Base-by-base conservation (phyloP, 2,113 vertebrate species). In the Paraplagusia blochii region DNA sequence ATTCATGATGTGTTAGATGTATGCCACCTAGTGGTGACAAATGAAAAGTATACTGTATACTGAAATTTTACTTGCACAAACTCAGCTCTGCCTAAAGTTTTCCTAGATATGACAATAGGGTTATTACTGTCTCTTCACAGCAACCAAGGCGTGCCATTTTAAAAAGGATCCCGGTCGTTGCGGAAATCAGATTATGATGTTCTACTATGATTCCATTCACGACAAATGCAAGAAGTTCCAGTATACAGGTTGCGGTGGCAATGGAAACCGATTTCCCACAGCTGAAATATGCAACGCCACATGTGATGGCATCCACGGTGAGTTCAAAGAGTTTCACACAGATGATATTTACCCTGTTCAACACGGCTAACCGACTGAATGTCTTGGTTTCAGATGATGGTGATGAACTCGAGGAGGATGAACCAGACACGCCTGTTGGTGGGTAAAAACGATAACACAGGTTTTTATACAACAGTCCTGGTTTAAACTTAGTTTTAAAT, bases 401-500 rank as follows among this genome's bases (percentile, higher is more conserved):
- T 4, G 62, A 62, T 0, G 66, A 71, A 1, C 5, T 0, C 0
- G 80, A 84, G 39, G 88, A 84, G 1, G 50, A 52, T 0, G 88
- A 89, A 54, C 19, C 71, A 4, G 87, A 89, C 72, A 87, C 89
- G 33, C 87, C 85, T 33, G 52, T 89, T 50, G 87, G 90, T 91
- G 45, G 81, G 80, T 66, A 14, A 11, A 68, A 8, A 63, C 49
- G 40, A 6, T n/a, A 56, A 11, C 17, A 7, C 36, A 33, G 15
- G 7, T 36, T 11, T 59, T 39, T 6, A 49, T 48, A 49, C 38
- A 39, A 35, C 0, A 36, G 15, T 38, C 5, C 11, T 29, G 45
- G 11, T 44, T 53, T 58, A 11, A 9, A 11, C 13, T 46, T 3
- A 11, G 5, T 47, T 29, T 40, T n/a, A 36, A 14, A 14, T 6